These are phyloP conservation scores for Abrostola tripartita DNA, from an alignment of 2,888 invertebrate species.

Conservation along the genomic window DNA sequence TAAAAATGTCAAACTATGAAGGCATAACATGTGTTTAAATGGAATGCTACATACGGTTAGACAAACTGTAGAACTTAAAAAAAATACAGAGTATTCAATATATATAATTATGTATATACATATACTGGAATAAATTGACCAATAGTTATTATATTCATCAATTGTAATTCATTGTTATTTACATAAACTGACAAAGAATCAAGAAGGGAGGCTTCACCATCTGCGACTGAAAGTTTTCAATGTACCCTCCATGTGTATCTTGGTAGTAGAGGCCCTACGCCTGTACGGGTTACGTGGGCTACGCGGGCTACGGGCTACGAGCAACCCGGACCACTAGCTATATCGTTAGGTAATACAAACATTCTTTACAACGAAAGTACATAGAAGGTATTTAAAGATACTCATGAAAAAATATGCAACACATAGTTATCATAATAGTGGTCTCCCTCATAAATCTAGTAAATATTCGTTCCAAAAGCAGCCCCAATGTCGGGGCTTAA, in stretches of 20 bases:
- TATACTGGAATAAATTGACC: slow-evolving; percentile 31
- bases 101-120: background rate
- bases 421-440: slow-evolving; percentile 31
- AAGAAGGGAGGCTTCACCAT: slow-evolving; percentile 16
- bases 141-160: slow-evolving; percentile 16
- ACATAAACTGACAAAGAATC: slow-evolving; percentile 47
- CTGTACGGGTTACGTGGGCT: slow-evolving; percentile 11
- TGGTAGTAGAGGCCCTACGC: slow-evolving; percentile 14
- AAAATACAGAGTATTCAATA: background rate
- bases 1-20: slow-evolving; percentile 5
- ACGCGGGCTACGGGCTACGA: slow-evolving; percentile 9
- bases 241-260: slow-evolving; percentile 10
- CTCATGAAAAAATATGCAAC: slow-evolving; percentile 48
- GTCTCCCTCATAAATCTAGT: slow-evolving; percentile 50
- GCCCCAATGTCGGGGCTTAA: slow-evolving; percentile 62
- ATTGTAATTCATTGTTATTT: slow-evolving; percentile 38
- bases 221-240: slow-evolving; percentile 14
- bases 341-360: slow-evolving; percentile 9
- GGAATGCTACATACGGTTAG: slow-evolving; percentile 46
- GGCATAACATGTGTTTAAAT: slow-evolving; percentile 39
- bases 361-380: slow-evolving; percentile 11
- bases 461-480: slow-evolving; percentile 66
- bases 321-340: slow-evolving; percentile 21
- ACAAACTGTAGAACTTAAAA: slow-evolving; percentile 29
- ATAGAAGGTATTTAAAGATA: slow-evolving; percentile 26